Evolutionary conservation across 2,797 vertebrate species (phyloP), one percentile per base, ranked within the genome.

Genomic region (Hybognathus amarus): DNA sequence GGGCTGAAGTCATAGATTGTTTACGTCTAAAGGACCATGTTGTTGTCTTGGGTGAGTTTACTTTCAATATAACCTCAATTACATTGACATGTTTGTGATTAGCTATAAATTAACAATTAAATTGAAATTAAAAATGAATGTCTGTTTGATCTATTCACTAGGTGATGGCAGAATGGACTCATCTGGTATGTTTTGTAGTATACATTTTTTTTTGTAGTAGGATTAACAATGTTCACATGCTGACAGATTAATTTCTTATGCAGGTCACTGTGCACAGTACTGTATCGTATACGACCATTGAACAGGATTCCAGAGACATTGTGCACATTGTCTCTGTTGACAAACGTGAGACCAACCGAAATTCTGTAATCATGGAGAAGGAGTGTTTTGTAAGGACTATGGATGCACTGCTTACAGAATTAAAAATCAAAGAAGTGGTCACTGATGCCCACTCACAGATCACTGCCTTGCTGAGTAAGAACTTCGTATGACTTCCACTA

Each of bases 261-360:
- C 40, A 40, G 40, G 42, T 12, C 42, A 42, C 24, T 76, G 74
- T 76, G 74, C 74, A 56, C 74, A 76, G 27, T 76, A 33, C 50
- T 59, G 50, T 27, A 76, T n/a, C 74, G 7, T 76, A 76, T 47
- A 76, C 74, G 9, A 54, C 27, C 20, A 76, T 76, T 27, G 50
- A 76, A 30, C 45, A 76, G 20, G 74, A 76, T 18, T 76, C 52
- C 15, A 27, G 30, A 54, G 47, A 76, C 50, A 56, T 76, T 30
- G 24, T 76, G 5, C 45, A 59, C n/a, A 76, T 76, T 22, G 50
- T 76, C 13, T 54, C 74, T 15, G 17, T 56, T 36, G 74, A 76
- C 50, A 76, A 59, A 10, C 27, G 27, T 8, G 50, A 76, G n/a
- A 76, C 74, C 36, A 38, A 56, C n/a, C n/a, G 27, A 13, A 54